phyloP scores from a whole-genome alignment of 2,797 vertebrate genomes.

The Gobio occitaniae region DNA sequence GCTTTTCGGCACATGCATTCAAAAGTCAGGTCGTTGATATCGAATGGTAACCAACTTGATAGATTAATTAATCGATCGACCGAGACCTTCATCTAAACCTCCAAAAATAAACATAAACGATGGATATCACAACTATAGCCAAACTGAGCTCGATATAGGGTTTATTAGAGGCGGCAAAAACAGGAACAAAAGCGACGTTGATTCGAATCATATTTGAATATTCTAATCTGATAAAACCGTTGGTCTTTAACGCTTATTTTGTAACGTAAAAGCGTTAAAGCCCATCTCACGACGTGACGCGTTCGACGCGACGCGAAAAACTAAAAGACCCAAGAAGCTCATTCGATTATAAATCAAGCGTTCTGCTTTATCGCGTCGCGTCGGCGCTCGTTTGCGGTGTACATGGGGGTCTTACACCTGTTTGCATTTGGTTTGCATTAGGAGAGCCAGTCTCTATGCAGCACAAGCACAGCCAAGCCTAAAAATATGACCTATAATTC shows the following conservation, averaged over 20 bases:
- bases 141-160: neutral
- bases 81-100: neutral
- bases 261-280: neutral
- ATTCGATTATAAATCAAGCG: neutral
- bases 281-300: slow-evolving; percentile 5
- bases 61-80: neutral
- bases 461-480: slow-evolving; percentile 36
- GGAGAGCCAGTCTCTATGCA: slow-evolving; percentile 33
- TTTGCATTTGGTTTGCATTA: slow-evolving; percentile 33
- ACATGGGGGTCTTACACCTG: slow-evolving; percentile 40
- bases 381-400: slow-evolving; percentile 15
- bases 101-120: neutral
- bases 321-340: neutral
- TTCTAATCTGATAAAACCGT: neutral
- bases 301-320: slow-evolving; percentile 6
- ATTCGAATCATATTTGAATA: neutral
- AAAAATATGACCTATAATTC: slow-evolving; percentile 9
- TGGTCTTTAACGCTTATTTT: no score
- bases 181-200: neutral
- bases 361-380: slow-evolving; percentile 17
- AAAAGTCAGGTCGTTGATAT: neutral
- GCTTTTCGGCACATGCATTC: no score
- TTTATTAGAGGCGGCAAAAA: neutral
- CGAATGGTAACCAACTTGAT: slow-evolving; percentile 6
- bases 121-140: neutral